Evolutionary conservation across 2,888 invertebrate species (phyloP).

Genomic region (Graphium colonna): DNA sequence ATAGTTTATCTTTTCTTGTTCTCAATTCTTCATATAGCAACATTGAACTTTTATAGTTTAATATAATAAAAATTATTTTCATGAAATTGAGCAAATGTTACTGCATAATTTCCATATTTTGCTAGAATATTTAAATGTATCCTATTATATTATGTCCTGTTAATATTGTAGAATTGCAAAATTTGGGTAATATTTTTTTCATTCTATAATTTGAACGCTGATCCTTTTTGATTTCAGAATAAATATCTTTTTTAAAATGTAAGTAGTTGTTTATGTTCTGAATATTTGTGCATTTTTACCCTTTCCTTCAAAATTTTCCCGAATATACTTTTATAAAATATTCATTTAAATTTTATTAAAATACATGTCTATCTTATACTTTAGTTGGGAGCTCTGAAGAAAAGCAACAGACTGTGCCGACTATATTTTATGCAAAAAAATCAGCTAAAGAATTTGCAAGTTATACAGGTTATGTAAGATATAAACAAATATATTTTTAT

Average conservation of each 20-base stretch:
- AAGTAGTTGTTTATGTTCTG: conserved; percentile 2
- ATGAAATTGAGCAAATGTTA: background rate
- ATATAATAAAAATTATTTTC: background rate
- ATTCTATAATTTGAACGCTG: background rate
- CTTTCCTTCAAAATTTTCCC: too few relatives aligned
- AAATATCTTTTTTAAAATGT: conserved; percentile 8
- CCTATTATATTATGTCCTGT: background rate
- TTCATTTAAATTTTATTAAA: background rate
- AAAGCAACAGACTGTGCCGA: background rate
- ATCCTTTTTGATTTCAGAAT: conserved; percentile 23
- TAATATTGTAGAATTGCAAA: background rate
- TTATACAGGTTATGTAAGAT: background rate
- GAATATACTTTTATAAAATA: background rate
- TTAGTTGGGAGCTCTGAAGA: conserved; percentile 6
- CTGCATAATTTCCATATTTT: background rate
- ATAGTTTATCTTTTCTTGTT: background rate
- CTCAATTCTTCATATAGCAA: background rate
- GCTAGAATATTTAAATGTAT: background rate
- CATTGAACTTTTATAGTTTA: background rate
- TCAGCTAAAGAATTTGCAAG: background rate
- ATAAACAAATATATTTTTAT: background rate
- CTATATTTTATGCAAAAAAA: background rate
- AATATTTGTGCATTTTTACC: too few relatives aligned
- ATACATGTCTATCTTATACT: background rate
- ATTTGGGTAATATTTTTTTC: background rate